phyloP scores from a whole-genome alignment of 2,888 invertebrate species.

The Troilus luridus region DNA sequence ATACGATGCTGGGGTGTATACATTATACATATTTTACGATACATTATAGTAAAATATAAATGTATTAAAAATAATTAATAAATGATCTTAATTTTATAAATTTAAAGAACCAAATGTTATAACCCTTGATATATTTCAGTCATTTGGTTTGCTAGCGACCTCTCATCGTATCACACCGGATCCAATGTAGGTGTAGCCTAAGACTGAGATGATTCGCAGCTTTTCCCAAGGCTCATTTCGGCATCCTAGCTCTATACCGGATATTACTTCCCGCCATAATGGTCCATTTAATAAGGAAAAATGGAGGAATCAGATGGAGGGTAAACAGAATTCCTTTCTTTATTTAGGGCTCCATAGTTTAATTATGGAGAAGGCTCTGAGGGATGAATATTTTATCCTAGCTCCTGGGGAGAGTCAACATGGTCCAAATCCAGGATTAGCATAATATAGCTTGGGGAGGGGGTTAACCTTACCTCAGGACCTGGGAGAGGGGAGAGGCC shows the following conservation, averaged over 20 bases:
- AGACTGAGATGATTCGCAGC: not conserved
- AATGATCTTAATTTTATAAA: too few species aligned
- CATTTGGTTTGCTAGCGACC: too few species aligned
- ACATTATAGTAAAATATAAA: too few species aligned
- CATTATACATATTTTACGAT: too few species aligned
- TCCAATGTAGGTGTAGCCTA: too few species aligned
- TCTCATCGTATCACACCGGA: too few species aligned
- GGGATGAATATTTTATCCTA: conserved; percentile 39
- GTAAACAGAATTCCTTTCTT: conserved; percentile 54
- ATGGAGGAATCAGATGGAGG: conserved; percentile 26
- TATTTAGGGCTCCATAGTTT: conserved; percentile 52
- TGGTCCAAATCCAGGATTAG: conserved; percentile 42
- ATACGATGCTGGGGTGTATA: too few species aligned
- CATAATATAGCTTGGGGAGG: conserved; percentile 15
- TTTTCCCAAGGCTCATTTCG: not conserved
- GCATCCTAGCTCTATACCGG: not conserved
- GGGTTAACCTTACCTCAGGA: too few species aligned
- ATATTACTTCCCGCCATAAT: conserved; percentile 39
- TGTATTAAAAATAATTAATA: too few species aligned
- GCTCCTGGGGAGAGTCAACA: conserved; percentile 50
- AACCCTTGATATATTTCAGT: too few species aligned
- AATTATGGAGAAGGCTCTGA: conserved; percentile 28
- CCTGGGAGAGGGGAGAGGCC: not conserved
- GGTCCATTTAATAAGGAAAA: conserved; percentile 50
- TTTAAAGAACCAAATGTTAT: too few species aligned